Conservation (phyloP, 1,140 invertebrate genomes). For the Coptotermes formosanus region DNA sequence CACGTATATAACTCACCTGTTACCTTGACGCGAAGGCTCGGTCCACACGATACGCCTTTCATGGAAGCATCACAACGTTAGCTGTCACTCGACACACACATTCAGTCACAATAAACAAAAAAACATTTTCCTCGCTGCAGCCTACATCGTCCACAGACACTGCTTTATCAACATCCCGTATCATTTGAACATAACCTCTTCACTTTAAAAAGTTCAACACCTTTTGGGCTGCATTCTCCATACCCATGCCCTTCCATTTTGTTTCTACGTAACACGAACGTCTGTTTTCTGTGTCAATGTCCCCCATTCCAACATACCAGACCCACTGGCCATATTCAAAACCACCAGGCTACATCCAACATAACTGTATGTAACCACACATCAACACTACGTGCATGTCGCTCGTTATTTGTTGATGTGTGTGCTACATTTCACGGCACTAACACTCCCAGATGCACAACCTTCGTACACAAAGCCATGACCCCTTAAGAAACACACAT, state of each 20-base stretch:
- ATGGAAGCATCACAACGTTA: neutral
- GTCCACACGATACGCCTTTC: neutral
- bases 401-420: neutral
- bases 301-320: neutral
- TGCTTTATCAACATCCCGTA: neutral
- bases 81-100: neutral
- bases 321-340: neutral
- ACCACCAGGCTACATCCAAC: neutral
- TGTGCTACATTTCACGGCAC: neutral
- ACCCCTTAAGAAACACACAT: neutral
- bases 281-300: neutral
- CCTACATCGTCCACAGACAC: neutral
- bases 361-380: too few relatives aligned
- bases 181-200: neutral
- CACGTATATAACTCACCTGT: neutral
- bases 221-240: neutral
- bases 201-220: neutral
- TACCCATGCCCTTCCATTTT: neutral
- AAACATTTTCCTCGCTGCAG: neutral
- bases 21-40: slow-evolving; percentile 4
- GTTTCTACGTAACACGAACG: neutral
- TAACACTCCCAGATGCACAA: neutral
- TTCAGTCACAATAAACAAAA: neutral
- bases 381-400: too few relatives aligned
- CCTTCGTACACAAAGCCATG: neutral